Evolutionary conservation across 30 jellyfish, hydroid and myxozoan species (phyloP), one percentile per base, ranked within the genome.

Genomic region (Cassiopea andromeda): DNA sequence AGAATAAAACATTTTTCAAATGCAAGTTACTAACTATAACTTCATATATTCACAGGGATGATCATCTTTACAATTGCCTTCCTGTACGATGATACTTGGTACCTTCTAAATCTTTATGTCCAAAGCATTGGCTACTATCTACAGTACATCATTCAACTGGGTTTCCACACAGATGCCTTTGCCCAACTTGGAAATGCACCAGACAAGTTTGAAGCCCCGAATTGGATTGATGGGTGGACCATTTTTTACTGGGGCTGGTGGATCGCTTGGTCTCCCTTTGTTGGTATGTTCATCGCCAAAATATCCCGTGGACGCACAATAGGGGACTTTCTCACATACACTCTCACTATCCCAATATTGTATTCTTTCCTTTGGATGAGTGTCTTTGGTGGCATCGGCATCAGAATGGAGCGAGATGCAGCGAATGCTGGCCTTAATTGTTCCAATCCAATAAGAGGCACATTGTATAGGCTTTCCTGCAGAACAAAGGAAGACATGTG

Each of bases 401-500:
- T 54, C 12, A 54, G 12, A 10, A 54, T 54, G 64, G 10, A 54
- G 64, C 64, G 64, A 54, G 12, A 6, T 6, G 64, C 64, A 3
- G 64, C 7, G 64, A 3, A 54, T 54, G 64, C 64, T 3, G 10
- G 7, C 64, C 10, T 6, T 54, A 27, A 27, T 27, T 27, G 38
- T 27, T 27, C 38, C 38, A 27, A 27, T 27, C 38, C 38, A 27
- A 27, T 27, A 27, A 27, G 38, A 27, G 38, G 38, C 38, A 27
- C 38, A 27, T 27, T 27, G 38, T 27, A 27, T 27, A 27, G 38
- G 38, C 38, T 27, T 27, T 27, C 38, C 38, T 27, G 38, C 38
- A 27, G 38, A 27, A 27, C 38, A 27, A 27, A 27, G 38, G 90
- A 75, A 43, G 97, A 94, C 44, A 90, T 85, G 98, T 90, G 97